phyloP scores from a whole-genome alignment of 2,888 invertebrate genomes.

The Caenorhabditis japonica region DNA sequence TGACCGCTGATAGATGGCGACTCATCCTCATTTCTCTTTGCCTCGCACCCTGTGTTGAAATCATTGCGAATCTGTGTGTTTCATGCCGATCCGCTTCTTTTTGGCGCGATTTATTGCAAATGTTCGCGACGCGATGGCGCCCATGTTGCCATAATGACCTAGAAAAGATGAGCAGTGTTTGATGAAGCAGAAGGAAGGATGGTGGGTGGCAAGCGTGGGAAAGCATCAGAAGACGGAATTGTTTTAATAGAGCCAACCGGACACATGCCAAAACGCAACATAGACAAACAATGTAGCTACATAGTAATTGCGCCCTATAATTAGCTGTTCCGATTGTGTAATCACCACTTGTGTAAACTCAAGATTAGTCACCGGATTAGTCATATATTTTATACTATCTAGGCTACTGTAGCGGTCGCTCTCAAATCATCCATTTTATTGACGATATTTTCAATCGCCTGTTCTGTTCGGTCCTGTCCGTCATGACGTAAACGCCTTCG shows the following conservation, averaged over 20 bases:
- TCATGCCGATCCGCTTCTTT: conserved; percentile 29
- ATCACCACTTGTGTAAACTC: conserved; percentile 2
- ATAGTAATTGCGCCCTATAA: conserved; percentile 2
- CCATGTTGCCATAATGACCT: conserved; percentile 3
- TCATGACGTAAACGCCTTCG: conserved; percentile 3
- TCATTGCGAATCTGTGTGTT: no score
- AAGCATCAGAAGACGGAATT: not conserved
- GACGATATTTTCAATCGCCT: not conserved
- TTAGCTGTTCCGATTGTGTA: not conserved
- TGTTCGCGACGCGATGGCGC: conserved; percentile 24
- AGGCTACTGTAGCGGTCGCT: not conserved
- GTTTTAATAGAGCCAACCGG: not conserved
- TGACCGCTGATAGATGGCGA: conserved; percentile 20
- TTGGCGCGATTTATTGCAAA: conserved; percentile 35
- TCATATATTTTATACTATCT: no score
- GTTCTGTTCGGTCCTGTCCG: not conserved
- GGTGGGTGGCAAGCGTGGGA: conserved; percentile 1
- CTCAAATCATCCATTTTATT: conserved; percentile 1
- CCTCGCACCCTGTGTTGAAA: no score
- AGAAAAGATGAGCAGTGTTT: not conserved
- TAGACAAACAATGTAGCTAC: not conserved
- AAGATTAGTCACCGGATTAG: no score
- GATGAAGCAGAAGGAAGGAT: not conserved
- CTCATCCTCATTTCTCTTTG: no score
- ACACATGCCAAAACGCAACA: not conserved